Conservation (phyloP, 2,888 invertebrate species). For the Drosophila barbarae region DNA sequence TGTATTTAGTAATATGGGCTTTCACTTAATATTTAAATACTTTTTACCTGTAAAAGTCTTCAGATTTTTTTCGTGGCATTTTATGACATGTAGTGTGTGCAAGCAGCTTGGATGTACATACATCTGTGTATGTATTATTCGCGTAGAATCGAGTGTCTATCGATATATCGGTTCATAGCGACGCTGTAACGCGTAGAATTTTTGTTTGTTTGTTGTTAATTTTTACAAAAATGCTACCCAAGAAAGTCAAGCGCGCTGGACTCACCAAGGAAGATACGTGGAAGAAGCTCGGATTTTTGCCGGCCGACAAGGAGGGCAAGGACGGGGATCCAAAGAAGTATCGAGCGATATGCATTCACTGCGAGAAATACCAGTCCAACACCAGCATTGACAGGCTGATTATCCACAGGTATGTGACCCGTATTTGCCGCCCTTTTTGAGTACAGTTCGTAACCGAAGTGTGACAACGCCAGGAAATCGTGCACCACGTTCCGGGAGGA, state of each 20-base stretch:
- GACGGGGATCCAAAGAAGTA: slow-evolving; percentile 24
- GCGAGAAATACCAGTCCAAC: slow-evolving; percentile 33
- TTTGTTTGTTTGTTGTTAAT: not conserved
- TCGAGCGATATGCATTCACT: slow-evolving; percentile 28
- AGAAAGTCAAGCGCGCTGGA: slow-evolving; percentile 23
- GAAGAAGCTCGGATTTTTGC: slow-evolving; percentile 26
- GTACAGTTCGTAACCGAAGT: not conserved
- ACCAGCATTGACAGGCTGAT: slow-evolving; percentile 40
- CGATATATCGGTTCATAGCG: slow-evolving; percentile 10
- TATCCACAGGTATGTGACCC: slow-evolving; percentile 30
- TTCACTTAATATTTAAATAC: not conserved
- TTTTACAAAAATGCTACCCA: slow-evolving; percentile 1
- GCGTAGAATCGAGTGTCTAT: slow-evolving; percentile 6
- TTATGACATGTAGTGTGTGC: slow-evolving; percentile 1
- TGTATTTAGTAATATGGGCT: not conserved
- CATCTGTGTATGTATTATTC: slow-evolving; percentile 15
- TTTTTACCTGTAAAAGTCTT: slow-evolving; percentile 28
- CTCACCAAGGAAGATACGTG: slow-evolving; percentile 25
- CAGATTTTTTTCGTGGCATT: slow-evolving; percentile 40
- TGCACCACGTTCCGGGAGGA: slow-evolving; percentile 22
- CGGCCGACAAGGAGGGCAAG: slow-evolving; percentile 14
- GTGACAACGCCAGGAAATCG: slow-evolving; percentile 18
- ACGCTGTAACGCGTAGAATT: slow-evolving; percentile 5
- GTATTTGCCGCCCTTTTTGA: not conserved
- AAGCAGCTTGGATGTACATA: slow-evolving; percentile 15